Conservation (phyloP, 2,113 vertebrate species). For the Phrynosoma platyrhinos region DNA sequence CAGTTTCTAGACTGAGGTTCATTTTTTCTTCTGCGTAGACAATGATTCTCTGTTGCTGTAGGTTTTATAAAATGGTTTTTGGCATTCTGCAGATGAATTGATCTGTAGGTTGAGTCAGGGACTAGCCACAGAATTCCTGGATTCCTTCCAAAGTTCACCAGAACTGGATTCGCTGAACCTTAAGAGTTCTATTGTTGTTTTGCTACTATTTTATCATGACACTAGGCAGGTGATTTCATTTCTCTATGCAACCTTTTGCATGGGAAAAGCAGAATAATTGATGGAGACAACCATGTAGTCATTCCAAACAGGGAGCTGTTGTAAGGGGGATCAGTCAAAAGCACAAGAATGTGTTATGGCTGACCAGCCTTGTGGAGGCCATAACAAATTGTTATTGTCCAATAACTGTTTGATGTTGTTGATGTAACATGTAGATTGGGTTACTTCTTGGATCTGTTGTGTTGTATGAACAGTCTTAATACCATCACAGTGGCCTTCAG, state of each 20-base stretch:
- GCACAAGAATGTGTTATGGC: neutral
- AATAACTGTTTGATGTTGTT: neutral
- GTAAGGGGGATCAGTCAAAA: neutral
- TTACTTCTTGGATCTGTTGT: neutral
- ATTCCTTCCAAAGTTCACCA: neutral
- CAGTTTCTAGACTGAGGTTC: accelerated
- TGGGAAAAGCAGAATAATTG: neutral
- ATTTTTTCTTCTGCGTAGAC: accelerated
- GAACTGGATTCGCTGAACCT: neutral
- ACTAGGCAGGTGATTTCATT: neutral
- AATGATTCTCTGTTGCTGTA: conserved; percentile 18
- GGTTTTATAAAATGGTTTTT: neutral
- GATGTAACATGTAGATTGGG: neutral
- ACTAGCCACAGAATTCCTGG: neutral
- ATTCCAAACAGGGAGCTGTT: neutral
- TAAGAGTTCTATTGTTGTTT: neutral
- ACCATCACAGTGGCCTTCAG: neutral
- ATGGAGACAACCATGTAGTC: neutral
- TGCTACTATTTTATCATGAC: neutral
- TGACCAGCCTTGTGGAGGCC: neutral
- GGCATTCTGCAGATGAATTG: accelerated
- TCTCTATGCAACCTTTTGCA: neutral
- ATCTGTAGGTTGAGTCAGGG: neutral
- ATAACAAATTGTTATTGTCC: neutral
- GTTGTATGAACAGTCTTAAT: neutral